phyloP scores from a whole-genome alignment of 2,113 vertebrate genomes.

The Phyllopteryx taeniolatus region DNA sequence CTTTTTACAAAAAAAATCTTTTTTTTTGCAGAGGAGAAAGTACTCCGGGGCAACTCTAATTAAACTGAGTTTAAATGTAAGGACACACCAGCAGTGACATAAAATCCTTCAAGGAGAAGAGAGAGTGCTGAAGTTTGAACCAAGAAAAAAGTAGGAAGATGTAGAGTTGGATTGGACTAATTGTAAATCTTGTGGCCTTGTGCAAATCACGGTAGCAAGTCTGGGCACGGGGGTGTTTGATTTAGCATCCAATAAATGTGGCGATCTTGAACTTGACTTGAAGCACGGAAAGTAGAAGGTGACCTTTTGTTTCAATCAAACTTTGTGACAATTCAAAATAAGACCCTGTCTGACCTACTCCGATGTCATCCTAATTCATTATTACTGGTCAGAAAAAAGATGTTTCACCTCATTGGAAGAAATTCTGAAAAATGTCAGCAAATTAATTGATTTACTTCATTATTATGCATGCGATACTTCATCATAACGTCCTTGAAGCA shows the following conservation, averaged over 20 bases:
- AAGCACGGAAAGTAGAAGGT: constrained; percentile 61
- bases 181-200: constrained; percentile 27
- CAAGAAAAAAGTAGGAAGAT: constrained; percentile 23
- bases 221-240: constrained; percentile 22
- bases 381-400: constrained; percentile 71
- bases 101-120: constrained; percentile 33
- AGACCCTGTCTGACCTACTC: constrained; percentile 63
- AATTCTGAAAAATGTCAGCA: constrained; percentile 41
- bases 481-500: not conserved
- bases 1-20: not conserved
- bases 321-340: constrained; percentile 62
- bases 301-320: constrained; percentile 63
- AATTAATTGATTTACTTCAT: constrained; percentile 23
- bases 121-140: constrained; percentile 17
- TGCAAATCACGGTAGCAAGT: constrained; percentile 41
- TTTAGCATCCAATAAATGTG: constrained; percentile 32
- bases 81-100: constrained; percentile 8
- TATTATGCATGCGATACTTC: not conserved
- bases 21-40: not conserved
- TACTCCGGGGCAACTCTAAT: constrained; percentile 17
- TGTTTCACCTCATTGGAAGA: constrained; percentile 56
- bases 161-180: constrained; percentile 9
- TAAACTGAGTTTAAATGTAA: constrained; percentile 12
- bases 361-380: constrained; percentile 71
- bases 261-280: constrained; percentile 37